Conservation (phyloP, 2,888 invertebrate genomes). For the Calephelis perditalis region DNA sequence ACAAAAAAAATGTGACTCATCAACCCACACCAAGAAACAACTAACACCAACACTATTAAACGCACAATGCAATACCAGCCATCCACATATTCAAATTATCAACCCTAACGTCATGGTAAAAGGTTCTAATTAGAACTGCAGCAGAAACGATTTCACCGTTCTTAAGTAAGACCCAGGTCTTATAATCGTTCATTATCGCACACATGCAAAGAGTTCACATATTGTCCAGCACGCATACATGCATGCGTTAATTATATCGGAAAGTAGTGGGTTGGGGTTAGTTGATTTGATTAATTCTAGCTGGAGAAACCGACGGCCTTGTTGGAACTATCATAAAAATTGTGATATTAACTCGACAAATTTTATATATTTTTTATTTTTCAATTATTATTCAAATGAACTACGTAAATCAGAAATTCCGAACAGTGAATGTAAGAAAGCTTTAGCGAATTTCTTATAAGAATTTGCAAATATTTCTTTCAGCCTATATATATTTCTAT, state of each 20-base stretch:
- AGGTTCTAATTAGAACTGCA: slow-evolving; percentile 44
- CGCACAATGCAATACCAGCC: slow-evolving; percentile 47
- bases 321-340: slow-evolving; percentile 67
- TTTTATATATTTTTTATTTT: not conserved
- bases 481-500: too few species aligned
- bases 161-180: slow-evolving; percentile 59
- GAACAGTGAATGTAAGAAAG: too few species aligned
- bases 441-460: too few species aligned
- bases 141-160: slow-evolving; percentile 44
- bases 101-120: slow-evolving; percentile 55
- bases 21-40: slow-evolving; percentile 70
- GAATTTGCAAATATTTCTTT: too few species aligned
- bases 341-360: slow-evolving; percentile 52
- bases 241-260: slow-evolving; percentile 76
- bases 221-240: slow-evolving; percentile 68
- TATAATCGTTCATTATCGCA: slow-evolving; percentile 78
- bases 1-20: slow-evolving; percentile 80
- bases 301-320: slow-evolving; percentile 64
- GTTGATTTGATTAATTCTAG: slow-evolving; percentile 78
- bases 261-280: slow-evolving; percentile 76
- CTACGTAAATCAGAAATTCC: too few species aligned
- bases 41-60: slow-evolving; percentile 43
- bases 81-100: slow-evolving; percentile 47
- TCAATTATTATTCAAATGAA: too few species aligned
- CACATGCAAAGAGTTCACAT: slow-evolving; percentile 62